Conservation (phyloP, 2,113 vertebrate species). For the Boleophthalmus pectinirostris region DNA sequence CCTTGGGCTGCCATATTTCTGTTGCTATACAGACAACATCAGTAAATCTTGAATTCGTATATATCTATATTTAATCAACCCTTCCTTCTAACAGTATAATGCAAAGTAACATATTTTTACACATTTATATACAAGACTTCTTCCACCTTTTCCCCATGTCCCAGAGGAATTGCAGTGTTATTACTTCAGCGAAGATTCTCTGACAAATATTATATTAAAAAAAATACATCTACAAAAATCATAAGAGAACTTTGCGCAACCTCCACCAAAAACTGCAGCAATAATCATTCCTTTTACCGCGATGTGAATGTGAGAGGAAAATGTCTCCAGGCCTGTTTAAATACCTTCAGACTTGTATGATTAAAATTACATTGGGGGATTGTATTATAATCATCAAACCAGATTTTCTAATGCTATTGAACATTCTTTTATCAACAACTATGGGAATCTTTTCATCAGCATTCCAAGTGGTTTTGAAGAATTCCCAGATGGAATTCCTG, state of each 20-base stretch:
- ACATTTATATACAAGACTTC: not conserved
- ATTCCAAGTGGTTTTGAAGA: constrained; percentile 28
- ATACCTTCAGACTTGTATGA: constrained; percentile 37
- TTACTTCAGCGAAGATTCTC: constrained; percentile 34
- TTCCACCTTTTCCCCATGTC: not conserved
- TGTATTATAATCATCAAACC: constrained; percentile 58
- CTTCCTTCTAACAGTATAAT: too few relatives aligned
- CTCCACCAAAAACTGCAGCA: constrained; percentile 20
- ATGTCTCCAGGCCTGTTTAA: constrained; percentile 41
- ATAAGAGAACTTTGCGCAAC: constrained; percentile 42
- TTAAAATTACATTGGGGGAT: constrained; percentile 58
- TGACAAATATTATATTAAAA: constrained; percentile 52
- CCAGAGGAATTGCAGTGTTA: not conserved
- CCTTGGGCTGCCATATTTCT: too few relatives aligned
- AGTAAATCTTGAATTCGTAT: too few relatives aligned
- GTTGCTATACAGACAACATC: too few relatives aligned
- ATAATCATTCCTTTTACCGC: constrained; percentile 39
- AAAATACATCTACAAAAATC: constrained; percentile 28
- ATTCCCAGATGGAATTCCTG: constrained; percentile 42
- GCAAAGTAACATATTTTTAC: too few relatives aligned
- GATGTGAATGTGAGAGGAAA: constrained; percentile 34
- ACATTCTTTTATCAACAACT: constrained; percentile 38
- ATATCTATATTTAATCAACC: too few relatives aligned
- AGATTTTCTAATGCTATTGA: constrained; percentile 52
- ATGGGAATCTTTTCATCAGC: constrained; percentile 49